Evolutionary conservation across 2,797 vertebrate species (phyloP), one percentile per base, ranked within the genome.

Genomic region (Sus cebifrons): DNA sequence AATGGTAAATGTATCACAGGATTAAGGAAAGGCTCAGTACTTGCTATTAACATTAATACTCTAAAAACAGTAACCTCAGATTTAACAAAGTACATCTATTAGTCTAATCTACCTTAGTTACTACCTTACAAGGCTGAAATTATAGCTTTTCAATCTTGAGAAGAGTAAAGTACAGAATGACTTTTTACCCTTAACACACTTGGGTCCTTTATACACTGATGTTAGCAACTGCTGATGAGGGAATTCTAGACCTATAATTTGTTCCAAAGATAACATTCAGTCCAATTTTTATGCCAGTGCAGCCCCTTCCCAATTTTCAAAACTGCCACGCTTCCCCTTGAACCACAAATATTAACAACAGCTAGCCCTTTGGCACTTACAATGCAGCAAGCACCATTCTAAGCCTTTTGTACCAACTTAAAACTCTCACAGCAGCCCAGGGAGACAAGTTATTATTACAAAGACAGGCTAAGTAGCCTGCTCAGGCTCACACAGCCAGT

Each of bases 11-110:
- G 32, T 20, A 77, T 60, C 5, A n/a, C 14, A 91, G 74, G 73
- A 88, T 91, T 85, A 91, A 93, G 62, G 68, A 81, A 96, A 96
- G 79, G 79, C 64, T 95, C 77, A 82, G 65, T n/a, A 71, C 73
- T 84, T 65, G 18, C 49, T 78, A 70, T 79, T 90, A 84, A 18
- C 23, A 40, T 17, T 65, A 67, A 65, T 75, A 91, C 20, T 94
- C 54, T 70, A 74, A 86, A 74, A 94, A 70, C 29, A 79, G 4
- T 14, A 52, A 21, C 32, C 29, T 85, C 75, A 73, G 21, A 96
- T 89, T 82, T 86, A 95, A 92, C 20, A 89, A 70, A 32, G 36
- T 40, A 67, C 49, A 93, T 64, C 74, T 73, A 36, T 74, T 65
- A 70, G 49, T 84, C 21, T 89, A 36, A 90, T 56, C 29, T 52